Conservation (phyloP, 1,140 invertebrate genomes). For the Tetragnatha versicolor region DNA sequence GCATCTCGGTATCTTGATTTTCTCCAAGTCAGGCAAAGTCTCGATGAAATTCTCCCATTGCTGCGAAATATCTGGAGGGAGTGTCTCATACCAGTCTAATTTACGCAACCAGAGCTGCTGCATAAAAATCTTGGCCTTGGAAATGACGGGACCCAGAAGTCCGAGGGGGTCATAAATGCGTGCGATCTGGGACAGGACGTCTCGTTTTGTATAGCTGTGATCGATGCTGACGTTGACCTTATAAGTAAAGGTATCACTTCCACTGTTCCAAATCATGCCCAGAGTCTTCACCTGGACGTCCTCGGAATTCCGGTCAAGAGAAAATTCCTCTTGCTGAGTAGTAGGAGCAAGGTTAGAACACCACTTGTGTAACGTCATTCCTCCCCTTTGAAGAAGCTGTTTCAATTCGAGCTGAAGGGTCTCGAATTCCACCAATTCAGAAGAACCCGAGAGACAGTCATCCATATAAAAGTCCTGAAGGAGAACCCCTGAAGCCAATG, state of each 20-base stretch:
- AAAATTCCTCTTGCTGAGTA: not conserved
- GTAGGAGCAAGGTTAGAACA: not conserved
- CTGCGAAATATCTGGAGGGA: slow-evolving; percentile 13
- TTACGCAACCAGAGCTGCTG: slow-evolving; percentile 41
- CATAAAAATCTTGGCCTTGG: too few species aligned
- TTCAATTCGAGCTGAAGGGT: not conserved
- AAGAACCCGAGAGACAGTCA: slow-evolving; percentile 58
- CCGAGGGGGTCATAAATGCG: slow-evolving; percentile 56
- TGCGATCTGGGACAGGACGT: slow-evolving; percentile 38
- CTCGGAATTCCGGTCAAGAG: not conserved
- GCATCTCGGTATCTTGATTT: slow-evolving; percentile 13
- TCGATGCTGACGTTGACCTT: not conserved
- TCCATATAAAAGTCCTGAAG: slow-evolving; percentile 59
- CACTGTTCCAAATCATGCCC: not conserved
- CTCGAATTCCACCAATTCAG: not conserved
- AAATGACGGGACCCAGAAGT: slow-evolving; percentile 29
- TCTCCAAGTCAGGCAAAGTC: not conserved
- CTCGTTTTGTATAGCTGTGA: slow-evolving; percentile 36
- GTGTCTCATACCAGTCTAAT: slow-evolving; percentile 54
- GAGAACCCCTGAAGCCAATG: slow-evolving; percentile 51
- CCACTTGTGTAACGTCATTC: not conserved
- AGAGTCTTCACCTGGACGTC: not conserved
- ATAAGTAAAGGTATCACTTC: not conserved
- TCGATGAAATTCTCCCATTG: not conserved
- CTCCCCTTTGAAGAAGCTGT: not conserved